phyloP scores from a whole-genome alignment of 2,113 vertebrate species.

The Malurus cyaneus region DNA sequence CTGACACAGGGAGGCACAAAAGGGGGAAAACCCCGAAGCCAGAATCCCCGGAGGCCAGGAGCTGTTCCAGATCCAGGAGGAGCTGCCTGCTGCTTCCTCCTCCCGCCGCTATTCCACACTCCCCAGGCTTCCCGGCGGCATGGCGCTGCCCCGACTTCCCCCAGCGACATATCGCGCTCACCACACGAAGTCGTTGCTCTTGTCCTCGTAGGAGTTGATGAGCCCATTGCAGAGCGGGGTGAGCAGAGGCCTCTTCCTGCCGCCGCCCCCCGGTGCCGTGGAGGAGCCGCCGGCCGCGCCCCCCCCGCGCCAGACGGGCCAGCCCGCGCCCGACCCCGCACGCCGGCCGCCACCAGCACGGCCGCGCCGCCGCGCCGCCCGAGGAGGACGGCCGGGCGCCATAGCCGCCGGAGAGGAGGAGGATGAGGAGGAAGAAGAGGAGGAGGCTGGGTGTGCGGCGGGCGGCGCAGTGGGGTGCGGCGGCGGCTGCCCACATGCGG shows the following conservation, averaged over 20 bases:
- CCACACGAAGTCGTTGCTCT: conserved; percentile 99
- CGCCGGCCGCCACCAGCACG: no score
- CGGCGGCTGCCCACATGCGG: no score
- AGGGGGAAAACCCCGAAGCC: not conserved
- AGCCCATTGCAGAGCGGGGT: conserved; percentile 93
- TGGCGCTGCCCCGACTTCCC: not conserved
- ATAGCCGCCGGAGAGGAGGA: no score
- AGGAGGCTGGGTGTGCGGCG: no score
- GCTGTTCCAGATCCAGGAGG: not conserved
- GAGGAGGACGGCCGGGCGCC: no score
- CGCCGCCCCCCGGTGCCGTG: conserved; percentile 40
- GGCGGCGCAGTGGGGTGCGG: no score
- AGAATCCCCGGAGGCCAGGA: not conserved
- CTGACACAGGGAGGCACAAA: not conserved
- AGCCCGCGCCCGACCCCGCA: no score
- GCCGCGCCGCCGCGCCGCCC: no score
- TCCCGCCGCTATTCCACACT: not conserved
- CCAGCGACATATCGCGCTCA: conserved; percentile 61
- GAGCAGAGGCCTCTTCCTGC: conserved; percentile 87
- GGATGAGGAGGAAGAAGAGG: no score
- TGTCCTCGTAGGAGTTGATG: conserved; percentile 95
- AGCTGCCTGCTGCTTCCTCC: not conserved
- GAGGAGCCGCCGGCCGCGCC: not conserved
- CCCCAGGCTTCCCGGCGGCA: not conserved
- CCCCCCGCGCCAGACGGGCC: no score